Evolutionary conservation across 2,797 vertebrate species (phyloP).

Genomic region (Capromys pilorides): DNA sequence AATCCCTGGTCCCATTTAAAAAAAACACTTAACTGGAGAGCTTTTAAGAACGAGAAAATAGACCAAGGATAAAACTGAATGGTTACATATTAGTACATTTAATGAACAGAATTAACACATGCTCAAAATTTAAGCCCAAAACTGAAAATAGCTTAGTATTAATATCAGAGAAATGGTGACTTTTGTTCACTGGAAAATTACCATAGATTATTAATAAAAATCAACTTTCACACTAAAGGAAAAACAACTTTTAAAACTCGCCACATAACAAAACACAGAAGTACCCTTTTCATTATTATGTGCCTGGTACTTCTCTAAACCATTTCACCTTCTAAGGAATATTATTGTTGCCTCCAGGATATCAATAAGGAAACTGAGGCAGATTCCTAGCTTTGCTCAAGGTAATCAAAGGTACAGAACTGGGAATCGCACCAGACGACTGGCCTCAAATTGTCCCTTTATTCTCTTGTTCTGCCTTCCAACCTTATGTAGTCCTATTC

Average conservation of each 20-base stretch:
- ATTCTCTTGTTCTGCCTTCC: background rate
- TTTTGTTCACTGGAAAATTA: background rate
- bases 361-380: background rate
- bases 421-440: background rate
- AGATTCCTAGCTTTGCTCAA: background rate
- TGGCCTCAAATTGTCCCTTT: background rate
- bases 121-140: background rate
- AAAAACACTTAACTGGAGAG: too few relatives aligned
- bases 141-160: background rate
- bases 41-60: background rate
- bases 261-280: background rate
- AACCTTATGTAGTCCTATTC: background rate
- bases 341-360: background rate
- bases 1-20: too few relatives aligned
- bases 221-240: background rate
- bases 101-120: background rate
- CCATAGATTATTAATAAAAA: background rate
- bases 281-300: background rate
- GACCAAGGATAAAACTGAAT: background rate
- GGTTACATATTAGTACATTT: background rate
- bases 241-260: background rate
- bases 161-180: background rate
- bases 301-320: background rate
- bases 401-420: background rate
- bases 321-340: background rate